Percentiles rank a stretch among this genome's conserved stretches.
Evolutionary conservation across 1,140 invertebrate genomes (phyloP).

Genomic region (Calosoma granatense): DNA sequence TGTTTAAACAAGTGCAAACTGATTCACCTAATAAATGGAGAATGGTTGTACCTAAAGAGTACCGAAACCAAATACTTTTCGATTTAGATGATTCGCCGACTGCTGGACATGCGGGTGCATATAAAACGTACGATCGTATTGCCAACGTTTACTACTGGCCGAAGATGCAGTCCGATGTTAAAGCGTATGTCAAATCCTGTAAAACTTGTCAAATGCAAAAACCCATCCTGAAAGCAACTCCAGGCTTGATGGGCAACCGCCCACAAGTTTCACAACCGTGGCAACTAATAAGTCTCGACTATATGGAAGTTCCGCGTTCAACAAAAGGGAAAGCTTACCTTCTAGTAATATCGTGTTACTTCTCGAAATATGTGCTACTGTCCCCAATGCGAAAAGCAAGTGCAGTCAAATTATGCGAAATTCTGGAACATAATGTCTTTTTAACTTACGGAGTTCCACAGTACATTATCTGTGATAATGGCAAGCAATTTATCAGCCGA

Average conservation of each 20-base stretch:
- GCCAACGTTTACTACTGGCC: not conserved
- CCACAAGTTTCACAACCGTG: not conserved
- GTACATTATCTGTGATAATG: not conserved
- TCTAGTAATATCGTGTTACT: not conserved
- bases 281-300: not conserved
- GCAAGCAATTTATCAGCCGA: not conserved
- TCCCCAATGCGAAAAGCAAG: not conserved
- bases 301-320: not conserved
- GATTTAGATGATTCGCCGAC: not conserved
- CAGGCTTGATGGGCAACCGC: not conserved
- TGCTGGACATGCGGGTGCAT: not conserved
- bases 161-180: not conserved
- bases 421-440: not conserved
- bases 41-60: not conserved
- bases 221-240: not conserved
- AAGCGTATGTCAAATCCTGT: not conserved
- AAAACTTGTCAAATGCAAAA: not conserved
- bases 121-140: not conserved
- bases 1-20: not conserved
- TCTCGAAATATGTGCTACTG: not conserved
- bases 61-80: not conserved
- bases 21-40: not conserved
- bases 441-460: not conserved
- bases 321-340: not conserved
- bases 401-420: not conserved